phyloP scores from a whole-genome alignment of 1,140 invertebrate species.

The Danaus melanippus region DNA sequence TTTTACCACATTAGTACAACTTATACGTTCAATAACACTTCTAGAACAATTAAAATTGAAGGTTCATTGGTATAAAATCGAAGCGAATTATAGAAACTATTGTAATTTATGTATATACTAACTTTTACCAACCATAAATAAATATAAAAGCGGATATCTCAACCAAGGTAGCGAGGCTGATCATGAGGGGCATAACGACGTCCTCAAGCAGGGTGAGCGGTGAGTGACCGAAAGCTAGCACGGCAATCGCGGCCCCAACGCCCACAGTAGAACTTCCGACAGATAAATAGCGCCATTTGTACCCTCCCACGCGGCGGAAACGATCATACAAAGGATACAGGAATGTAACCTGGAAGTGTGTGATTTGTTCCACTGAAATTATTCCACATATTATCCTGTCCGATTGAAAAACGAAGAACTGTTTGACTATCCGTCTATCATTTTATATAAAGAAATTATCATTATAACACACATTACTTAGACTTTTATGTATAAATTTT shows the following conservation, averaged over 20 bases:
- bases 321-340: slow-evolving; percentile 49
- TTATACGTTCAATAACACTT: too few relatives aligned
- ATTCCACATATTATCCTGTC: too few relatives aligned
- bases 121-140: slow-evolving; percentile 43
- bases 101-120: not conserved
- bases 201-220: slow-evolving; percentile 38
- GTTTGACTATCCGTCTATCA: too few relatives aligned
- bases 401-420: too few relatives aligned
- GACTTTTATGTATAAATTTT: too few relatives aligned
- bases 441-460: too few relatives aligned
- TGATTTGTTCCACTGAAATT: too few relatives aligned
- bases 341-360: slow-evolving; percentile 35
- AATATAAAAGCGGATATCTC: slow-evolving; percentile 50
- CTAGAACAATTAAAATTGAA: too few relatives aligned
- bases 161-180: slow-evolving; percentile 31
- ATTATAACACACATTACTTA: too few relatives aligned
- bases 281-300: slow-evolving; percentile 38
- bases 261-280: slow-evolving; percentile 29
- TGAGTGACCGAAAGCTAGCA: slow-evolving; percentile 26
- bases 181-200: slow-evolving; percentile 33
- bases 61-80: too few relatives aligned
- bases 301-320: slow-evolving; percentile 32
- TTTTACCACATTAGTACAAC: too few relatives aligned
- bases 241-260: slow-evolving; percentile 21
- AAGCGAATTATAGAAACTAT: not conserved